phyloP scores from a whole-genome alignment of 2,113 vertebrate genomes.

The Neopipo cinnamomea region DNA sequence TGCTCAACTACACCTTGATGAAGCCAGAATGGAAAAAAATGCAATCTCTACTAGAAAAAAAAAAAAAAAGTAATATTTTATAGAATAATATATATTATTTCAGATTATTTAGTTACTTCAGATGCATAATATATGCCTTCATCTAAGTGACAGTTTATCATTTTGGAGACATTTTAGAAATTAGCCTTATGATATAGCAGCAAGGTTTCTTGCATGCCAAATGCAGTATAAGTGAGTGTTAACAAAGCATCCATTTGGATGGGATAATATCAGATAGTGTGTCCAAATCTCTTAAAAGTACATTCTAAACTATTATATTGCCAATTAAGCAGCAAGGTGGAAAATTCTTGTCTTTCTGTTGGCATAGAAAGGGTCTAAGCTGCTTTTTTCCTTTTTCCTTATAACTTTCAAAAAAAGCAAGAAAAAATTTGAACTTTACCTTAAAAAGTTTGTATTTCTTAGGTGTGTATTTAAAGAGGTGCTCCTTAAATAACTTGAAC shows the following conservation, averaged over 20 bases:
- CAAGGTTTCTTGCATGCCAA: background rate
- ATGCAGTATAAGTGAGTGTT: constrained; percentile 34
- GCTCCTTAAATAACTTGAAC: background rate
- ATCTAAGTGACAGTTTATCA: background rate
- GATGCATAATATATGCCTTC: background rate
- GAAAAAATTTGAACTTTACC: constrained; percentile 16
- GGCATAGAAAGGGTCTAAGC: constrained; percentile 10
- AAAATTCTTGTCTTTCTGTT: constrained; percentile 72
- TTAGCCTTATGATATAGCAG: background rate
- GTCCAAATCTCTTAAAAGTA: constrained; percentile 61
- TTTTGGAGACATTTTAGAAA: background rate
- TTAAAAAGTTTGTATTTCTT: background rate
- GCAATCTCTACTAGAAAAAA: background rate
- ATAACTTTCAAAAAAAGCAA: background rate
- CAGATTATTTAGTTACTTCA: background rate
- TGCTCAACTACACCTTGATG: background rate
- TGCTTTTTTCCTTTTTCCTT: background rate
- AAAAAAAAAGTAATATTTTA: background rate
- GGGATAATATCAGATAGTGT: background rate
- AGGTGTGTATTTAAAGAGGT: background rate
- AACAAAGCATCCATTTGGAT: constrained; percentile 68
- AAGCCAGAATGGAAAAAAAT: background rate
- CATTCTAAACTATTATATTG: constrained; percentile 56
- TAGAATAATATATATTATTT: background rate
- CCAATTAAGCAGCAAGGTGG: constrained; percentile 72